Percentiles rank a stretch among this genome's conserved stretches.
Conservation (phyloP, 2,888 invertebrate species). For the Ellobium chinense region DNA sequence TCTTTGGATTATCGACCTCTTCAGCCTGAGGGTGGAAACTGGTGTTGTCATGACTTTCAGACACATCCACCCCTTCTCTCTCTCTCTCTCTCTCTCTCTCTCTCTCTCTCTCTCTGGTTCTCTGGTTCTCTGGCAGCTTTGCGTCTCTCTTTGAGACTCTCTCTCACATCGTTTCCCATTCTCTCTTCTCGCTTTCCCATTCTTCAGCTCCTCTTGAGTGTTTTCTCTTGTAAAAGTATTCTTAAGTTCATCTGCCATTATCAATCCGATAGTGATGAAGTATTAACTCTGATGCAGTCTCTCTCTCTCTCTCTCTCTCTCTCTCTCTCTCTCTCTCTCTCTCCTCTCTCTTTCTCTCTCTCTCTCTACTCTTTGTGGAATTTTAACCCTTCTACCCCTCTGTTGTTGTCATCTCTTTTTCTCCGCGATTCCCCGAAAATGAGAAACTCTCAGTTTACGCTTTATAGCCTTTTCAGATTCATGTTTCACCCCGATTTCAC, state of each 20-base stretch:
- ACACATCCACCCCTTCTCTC: no score
- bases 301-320: neutral
- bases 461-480: no score
- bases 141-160: no score
- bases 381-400: neutral
- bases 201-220: neutral
- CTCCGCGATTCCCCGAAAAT: neutral
- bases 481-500: no score
- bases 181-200: neutral
- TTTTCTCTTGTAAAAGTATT: no score
- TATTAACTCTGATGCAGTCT: no score
- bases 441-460: no score
- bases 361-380: neutral
- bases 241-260: no score
- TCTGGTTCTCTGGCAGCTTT: neutral
- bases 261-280: no score
- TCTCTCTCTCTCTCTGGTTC: neutral
- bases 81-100: neutral
- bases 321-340: neutral
- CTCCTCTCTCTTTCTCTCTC: neutral
- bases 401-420: neutral
- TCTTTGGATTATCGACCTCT: no score
- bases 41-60: no score
- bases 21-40: no score
- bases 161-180: neutral